A percentile compares a stretch with the other conserved stretches of the same genome.
phyloP scores from a whole-genome alignment of 1,140 invertebrate species.

The Harpegnathos saltator region DNA sequence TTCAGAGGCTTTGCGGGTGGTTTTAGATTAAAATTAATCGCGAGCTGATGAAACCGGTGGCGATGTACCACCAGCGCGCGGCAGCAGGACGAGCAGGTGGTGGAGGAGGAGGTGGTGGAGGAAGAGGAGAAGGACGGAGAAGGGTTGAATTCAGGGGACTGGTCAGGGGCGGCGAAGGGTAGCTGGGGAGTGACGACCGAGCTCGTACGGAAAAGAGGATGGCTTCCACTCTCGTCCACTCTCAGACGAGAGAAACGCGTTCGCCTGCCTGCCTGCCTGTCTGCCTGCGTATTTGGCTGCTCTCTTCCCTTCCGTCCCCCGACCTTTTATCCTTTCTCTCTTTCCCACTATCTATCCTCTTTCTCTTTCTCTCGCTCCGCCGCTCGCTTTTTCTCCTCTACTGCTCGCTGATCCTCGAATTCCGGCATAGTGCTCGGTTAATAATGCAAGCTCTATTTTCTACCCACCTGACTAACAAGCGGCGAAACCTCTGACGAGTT shows the following conservation, averaged over 20 bases:
- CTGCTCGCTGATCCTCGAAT: slow-evolving; percentile 68
- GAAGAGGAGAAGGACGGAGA: slow-evolving; percentile 45
- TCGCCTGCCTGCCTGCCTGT: slow-evolving; percentile 4
- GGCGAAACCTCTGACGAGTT: slow-evolving; percentile 51
- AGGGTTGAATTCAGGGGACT: slow-evolving; percentile 71
- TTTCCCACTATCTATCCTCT: slow-evolving; percentile 1
- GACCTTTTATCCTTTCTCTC: background rate
- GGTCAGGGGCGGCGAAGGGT: slow-evolving; percentile 69
- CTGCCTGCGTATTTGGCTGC: background rate
- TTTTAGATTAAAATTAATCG: slow-evolving; percentile 81
- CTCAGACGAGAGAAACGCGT: slow-evolving; percentile 68
- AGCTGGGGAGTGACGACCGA: slow-evolving; percentile 32
- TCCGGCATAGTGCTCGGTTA: slow-evolving; percentile 71
- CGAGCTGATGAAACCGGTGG: slow-evolving; percentile 77
- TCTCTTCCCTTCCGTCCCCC: slow-evolving; percentile 35
- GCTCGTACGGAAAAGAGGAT: slow-evolving; percentile 73
- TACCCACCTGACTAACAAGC: slow-evolving; percentile 68
- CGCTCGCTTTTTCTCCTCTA: slow-evolving; percentile 35
- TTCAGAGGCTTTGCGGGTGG: slow-evolving; percentile 76
- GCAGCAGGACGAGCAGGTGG: too few relatives aligned
- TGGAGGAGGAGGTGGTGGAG: too few relatives aligned
- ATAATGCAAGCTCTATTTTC: slow-evolving; percentile 75
- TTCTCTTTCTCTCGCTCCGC: background rate
- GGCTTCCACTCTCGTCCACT: slow-evolving; percentile 74
- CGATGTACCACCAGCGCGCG: slow-evolving; percentile 56